phyloP scores from a whole-genome alignment of 2,113 vertebrate species.

The Xyrauchen texanus region DNA sequence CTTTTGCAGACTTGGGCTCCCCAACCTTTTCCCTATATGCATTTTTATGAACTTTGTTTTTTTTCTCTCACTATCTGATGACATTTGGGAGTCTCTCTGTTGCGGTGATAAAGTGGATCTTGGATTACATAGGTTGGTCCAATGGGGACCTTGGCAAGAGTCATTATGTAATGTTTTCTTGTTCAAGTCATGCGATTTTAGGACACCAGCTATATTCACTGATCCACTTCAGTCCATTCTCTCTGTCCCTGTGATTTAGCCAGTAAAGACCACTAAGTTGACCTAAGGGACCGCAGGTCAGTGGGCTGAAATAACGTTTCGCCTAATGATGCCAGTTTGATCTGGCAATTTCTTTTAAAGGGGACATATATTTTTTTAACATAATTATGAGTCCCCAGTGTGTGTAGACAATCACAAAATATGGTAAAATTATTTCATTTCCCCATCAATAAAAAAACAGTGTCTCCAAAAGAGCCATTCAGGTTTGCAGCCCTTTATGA shows the following conservation, averaged over 20 bases:
- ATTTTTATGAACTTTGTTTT: slow-evolving; percentile 59
- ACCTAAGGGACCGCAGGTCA: slow-evolving; percentile 55
- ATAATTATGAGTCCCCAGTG: no score
- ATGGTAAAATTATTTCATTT: no score
- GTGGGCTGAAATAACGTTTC: slow-evolving; percentile 52
- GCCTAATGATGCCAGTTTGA: slow-evolving; percentile 66
- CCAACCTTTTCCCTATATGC: slow-evolving; percentile 32
- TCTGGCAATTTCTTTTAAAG: slow-evolving; percentile 61
- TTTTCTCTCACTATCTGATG: slow-evolving; percentile 49
- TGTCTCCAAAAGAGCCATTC: no score
- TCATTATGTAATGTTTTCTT: slow-evolving; percentile 51
- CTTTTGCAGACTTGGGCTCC: slow-evolving; percentile 66
- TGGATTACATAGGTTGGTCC: slow-evolving; percentile 40
- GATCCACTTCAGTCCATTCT: slow-evolving; percentile 60
- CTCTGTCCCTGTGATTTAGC: slow-evolving; percentile 22
- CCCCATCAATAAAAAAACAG: no score
- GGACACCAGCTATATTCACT: slow-evolving; percentile 61
- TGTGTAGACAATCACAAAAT: no score
- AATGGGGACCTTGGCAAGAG: slow-evolving; percentile 36
- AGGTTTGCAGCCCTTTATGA: no score
- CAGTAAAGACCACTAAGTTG: slow-evolving; percentile 56
- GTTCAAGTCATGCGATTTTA: slow-evolving; percentile 49
- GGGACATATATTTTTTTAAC: no score
- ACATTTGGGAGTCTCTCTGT: slow-evolving; percentile 47
- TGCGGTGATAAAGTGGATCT: slow-evolving; percentile 45